phyloP scores from a whole-genome alignment of 2,113 vertebrate species.

The Rhinoderma darwinii region DNA sequence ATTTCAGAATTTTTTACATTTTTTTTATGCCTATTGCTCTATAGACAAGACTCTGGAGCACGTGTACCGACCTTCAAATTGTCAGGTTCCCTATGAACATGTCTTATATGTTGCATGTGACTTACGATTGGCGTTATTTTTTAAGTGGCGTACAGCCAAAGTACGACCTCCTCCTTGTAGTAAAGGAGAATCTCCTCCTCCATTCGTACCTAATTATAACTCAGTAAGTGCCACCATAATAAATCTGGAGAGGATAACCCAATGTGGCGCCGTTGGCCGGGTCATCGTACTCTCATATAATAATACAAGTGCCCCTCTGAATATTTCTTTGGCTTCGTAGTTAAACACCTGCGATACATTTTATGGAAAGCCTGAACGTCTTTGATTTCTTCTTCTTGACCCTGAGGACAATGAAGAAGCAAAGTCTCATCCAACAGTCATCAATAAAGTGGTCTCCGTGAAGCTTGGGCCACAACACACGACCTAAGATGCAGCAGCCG shows the following conservation, averaged over 20 bases:
- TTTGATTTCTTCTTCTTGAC: neutral
- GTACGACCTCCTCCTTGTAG: neutral
- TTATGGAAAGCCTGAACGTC: constrained; percentile 11
- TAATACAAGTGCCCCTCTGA: neutral
- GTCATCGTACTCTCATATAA: neutral
- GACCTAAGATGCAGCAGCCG: neutral
- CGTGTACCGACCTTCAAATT: no score
- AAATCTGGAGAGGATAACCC: neutral
- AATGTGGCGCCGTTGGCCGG: neutral
- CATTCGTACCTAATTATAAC: neutral
- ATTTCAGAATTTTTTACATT: neutral
- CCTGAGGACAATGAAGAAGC: neutral
- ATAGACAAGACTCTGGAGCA: neutral
- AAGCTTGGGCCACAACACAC: neutral
- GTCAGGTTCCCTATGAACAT: neutral
- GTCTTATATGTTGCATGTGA: neutral
- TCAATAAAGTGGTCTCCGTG: neutral
- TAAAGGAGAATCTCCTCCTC: neutral
- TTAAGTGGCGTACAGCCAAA: no score
- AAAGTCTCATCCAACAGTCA: constrained; percentile 24
- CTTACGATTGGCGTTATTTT: neutral
- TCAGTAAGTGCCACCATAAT: neutral
- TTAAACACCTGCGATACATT: constrained; percentile 39
- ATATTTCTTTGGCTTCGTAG: constrained; percentile 25
- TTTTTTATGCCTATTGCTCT: constrained; percentile 3